Evolutionary conservation across 2,888 invertebrate genomes (phyloP), one percentile per base, ranked within the genome.

Genomic region (Abrostola tripartita): DNA sequence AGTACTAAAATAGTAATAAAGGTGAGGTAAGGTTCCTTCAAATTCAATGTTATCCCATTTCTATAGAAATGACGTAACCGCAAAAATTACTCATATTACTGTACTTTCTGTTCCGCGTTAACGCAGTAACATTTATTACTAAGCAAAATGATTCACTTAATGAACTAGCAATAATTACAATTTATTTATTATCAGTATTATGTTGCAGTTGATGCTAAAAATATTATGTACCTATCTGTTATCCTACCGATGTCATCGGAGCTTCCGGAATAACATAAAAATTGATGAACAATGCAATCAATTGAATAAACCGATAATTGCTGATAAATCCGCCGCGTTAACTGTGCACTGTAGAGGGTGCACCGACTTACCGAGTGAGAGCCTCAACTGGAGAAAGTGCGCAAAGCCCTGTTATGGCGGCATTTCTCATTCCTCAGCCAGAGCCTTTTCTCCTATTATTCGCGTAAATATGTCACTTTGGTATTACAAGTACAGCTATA

Each of bases 321-420:
- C 73, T 71, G 44, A 74, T 73, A 57, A 36, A 75, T 58, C 53
- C 71, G 68, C 79, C 61, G 67, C 71, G 76, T 62, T 77, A 84
- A 83, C 74, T 79, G 78, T 78, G 73, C 73, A 78, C 67, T 76
- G 53, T 76, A 81, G 78, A 87, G 86, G 85, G 86, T 86, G 81
- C 75, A 76, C 76, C 74, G 73, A 71, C 72, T 64, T 73, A 65
- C 76, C 81, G 77, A 82, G 82, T 82, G 87, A 83, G 86, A 85
- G 87, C 86, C 85, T 80, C 82, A 44, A 12, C 68, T 62, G 86
- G 92, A 88, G 92, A 92, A 93, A 93, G 92, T 92, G 83, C 81
- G 85, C 89, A 84, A 88, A 88, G 89, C 91, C 92, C 92, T 91
- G 90, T 91, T 91, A 90, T 88, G 88, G 90, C 87, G 83, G 87